Base-by-base conservation (phyloP, 2,113 vertebrate genomes). In the Neodon shergylaensis region DNA sequence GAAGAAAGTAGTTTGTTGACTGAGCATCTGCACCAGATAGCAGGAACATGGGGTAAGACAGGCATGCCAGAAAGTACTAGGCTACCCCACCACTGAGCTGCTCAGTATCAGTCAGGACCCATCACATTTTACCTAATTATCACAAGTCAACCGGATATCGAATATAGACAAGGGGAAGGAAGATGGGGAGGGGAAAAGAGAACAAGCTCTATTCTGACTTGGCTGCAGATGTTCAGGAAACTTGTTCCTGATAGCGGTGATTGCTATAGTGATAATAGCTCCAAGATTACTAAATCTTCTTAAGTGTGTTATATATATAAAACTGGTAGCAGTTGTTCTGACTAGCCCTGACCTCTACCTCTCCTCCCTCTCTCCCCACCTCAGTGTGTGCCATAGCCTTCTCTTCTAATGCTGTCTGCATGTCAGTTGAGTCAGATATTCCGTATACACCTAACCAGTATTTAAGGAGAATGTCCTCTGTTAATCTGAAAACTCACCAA, bases 181-280 rank as follows among this genome's bases (percentile, higher is more conserved):
- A 97, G 93, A 93, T 28, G 6, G n/a, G 28, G 66, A 33, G 31
- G 72, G 4, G n/a, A 54, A 54, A 94, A 95, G 95, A 96, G 82
- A 97, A 97, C 96, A 96, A 74, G 76, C 94, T 97, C 31, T 89
- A 89, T 94, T 97, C 93, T 92, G 92, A 79, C 87, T 97, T 92
- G 83, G 70, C 70, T 94, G 78, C 96, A 96, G 96, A 96, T 98
- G 96, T 94, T 97, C 95, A 97, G 97, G 97, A 97, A 97, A 77
- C 91, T 91, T 92, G 58, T 79, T 97, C 95, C 94, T 95, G 96
- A 97, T 95, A 95, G 95, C 94, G 85, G 58, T 94, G 96, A 96
- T 95, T 88, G 85, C 26, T 96, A 39, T 92, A 66, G 78, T 96
- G 97, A 97, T 97, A 94, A 42, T 94, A 94, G 58, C 73, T 91